Base-by-base conservation (phyloP, 2,888 invertebrate species). In the Andrena camellia region DNA sequence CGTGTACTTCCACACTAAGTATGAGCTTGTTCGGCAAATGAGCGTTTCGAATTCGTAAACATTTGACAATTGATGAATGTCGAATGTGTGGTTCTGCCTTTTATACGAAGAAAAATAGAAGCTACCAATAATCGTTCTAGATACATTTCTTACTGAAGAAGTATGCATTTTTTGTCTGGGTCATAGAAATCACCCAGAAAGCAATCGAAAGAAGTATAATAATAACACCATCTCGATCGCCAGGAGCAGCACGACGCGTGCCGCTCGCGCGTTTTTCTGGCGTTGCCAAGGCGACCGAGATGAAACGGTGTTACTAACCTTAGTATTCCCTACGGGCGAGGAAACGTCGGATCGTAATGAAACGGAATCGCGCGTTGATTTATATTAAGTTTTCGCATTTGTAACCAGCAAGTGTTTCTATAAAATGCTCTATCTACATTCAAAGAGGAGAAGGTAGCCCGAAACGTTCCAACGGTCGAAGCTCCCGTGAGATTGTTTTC, bases 261-360 rank as follows among this genome's bases (percentile, higher is more conserved):
- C 50, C 69, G 26, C 59, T 29, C 35, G 75, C 69, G 66, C 54
- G 66, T 76, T 62, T 68, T 59, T 69, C 52, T 50, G 33, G 7
- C 70, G 70, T 76, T 76, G 42, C 20, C 70, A 70, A 13, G 62
- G 62, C 52, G 62, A 76, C 62, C 29, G 5, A 54, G 75, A 62
- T 70, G 20, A 2, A 33, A 20, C 75, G 60, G 50, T 20, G 60
- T 73, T 75, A 69, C 74, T 31, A 75, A 59, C 59, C 48, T 50
- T 29, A 60, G 48, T 31, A 31, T 4, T 67, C 31, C 48, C 29
- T 52, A 35, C 2, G 6, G 35, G 10, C 35, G 33, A 33, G 52
- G 33, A 64, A 10, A 64, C 35, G 26, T 29, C 17, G 35, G 48
- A 35, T 63, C 26, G 50, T 33, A n/a, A 10, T 33, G 33, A 23